Evolutionary conservation across 2,797 vertebrate species (phyloP).

Genomic region (Siniperca obscura): DNA sequence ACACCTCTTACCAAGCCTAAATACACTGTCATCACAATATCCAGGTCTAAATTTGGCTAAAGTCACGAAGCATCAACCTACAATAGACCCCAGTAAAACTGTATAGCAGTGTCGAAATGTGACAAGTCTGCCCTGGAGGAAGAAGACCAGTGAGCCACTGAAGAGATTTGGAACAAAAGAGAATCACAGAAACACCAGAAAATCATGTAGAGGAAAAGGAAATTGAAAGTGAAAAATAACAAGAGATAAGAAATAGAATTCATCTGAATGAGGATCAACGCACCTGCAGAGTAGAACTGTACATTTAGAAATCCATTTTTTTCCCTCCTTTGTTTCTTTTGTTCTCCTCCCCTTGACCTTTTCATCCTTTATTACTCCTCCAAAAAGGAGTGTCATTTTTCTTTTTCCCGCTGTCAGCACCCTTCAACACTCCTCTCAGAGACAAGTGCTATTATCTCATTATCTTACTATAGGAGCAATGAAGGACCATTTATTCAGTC

Average conservation of each 20-base stretch:
- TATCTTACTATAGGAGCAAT: conserved; percentile 59
- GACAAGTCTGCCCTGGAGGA: conserved; percentile 54
- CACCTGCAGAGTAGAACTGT: conserved; percentile 31
- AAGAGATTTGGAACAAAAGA: conserved; percentile 34
- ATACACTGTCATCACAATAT: neutral
- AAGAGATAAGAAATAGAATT: conserved; percentile 27
- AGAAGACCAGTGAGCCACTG: conserved; percentile 14
- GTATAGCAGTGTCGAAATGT: conserved; percentile 43
- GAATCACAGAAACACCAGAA: conserved; percentile 5
- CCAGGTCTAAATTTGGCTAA: conserved; percentile 51
- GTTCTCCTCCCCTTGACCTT: conserved; percentile 70
- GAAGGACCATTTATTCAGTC: conserved; percentile 55
- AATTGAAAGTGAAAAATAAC: conserved; percentile 34
- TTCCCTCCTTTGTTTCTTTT: conserved; percentile 58
- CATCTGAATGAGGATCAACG: conserved; percentile 2
- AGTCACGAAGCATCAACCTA: conserved; percentile 37
- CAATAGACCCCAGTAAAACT: conserved; percentile 35
- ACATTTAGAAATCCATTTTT: conserved; percentile 46
- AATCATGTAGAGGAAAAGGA: conserved; percentile 9
- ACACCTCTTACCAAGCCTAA: neutral
- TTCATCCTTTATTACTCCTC: conserved; percentile 58
- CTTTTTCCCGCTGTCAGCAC: conserved; percentile 66
- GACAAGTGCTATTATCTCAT: conserved; percentile 73
- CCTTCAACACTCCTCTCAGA: conserved; percentile 54
- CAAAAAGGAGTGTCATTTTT: conserved; percentile 61